Percentiles rank a stretch among this genome's conserved stretches.
Conservation (phyloP, 1,140 invertebrate genomes). For the Listronotus oregonensis region DNA sequence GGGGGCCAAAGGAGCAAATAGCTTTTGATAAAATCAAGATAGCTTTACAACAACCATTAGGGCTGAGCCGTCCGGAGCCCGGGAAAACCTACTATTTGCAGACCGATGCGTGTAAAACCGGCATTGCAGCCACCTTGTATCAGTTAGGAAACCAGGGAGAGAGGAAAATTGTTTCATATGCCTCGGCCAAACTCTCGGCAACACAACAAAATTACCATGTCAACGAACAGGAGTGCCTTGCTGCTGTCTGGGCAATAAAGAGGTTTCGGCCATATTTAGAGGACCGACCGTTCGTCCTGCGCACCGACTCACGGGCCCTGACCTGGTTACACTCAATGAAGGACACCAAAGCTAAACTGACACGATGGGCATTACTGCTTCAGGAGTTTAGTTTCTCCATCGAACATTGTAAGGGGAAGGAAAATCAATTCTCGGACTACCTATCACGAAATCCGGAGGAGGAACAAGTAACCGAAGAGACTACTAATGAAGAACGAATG, state of each 20-base stretch:
- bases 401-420: slow-evolving; percentile 36
- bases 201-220: slow-evolving; percentile 30
- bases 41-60: slow-evolving; percentile 31
- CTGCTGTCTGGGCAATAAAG: slow-evolving; percentile 55
- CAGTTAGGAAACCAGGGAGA: slow-evolving; percentile 32
- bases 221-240: slow-evolving; percentile 55
- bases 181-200: slow-evolving; percentile 20
- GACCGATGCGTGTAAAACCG: slow-evolving; percentile 17
- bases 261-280: slow-evolving; percentile 49
- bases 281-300: slow-evolving; percentile 32
- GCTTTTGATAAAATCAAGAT: slow-evolving; percentile 48
- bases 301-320: slow-evolving; percentile 29
- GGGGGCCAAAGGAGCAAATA: neutral
- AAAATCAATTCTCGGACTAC: slow-evolving; percentile 41
- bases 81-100: slow-evolving; percentile 46
- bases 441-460: too few species aligned
- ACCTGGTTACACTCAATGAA: slow-evolving; percentile 43
- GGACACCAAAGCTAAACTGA: slow-evolving; percentile 44
- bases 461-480: too few species aligned
- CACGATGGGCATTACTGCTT: slow-evolving; percentile 44
- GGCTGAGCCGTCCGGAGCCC: slow-evolving; percentile 41
- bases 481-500: too few species aligned
- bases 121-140: slow-evolving; percentile 47
- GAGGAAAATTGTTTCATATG: slow-evolving; percentile 27
- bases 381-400: slow-evolving; percentile 41